These are phyloP conservation scores for Meloe dianella DNA, from an alignment of 2,888 invertebrate species.

Conservation along the genomic window DNA sequence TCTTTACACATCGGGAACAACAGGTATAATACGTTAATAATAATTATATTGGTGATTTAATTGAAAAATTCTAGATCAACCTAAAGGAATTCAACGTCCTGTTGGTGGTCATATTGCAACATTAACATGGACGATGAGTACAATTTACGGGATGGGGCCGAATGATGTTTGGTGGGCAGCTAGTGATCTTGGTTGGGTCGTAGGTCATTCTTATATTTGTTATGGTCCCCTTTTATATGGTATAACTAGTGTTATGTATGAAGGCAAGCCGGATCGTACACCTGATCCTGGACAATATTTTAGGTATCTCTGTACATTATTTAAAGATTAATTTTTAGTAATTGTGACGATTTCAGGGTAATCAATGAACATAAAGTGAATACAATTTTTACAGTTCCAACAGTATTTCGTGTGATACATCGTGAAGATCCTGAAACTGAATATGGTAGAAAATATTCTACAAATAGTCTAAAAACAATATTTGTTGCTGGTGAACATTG, in stretches of 20 bases:
- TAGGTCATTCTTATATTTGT: constrained; percentile 93
- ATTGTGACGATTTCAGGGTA: constrained; percentile 64
- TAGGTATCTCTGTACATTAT: constrained; percentile 63
- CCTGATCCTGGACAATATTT: constrained; percentile 93
- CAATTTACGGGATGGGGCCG: constrained; percentile 78
- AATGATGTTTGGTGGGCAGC: constrained; percentile 92
- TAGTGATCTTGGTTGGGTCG: constrained; percentile 91
- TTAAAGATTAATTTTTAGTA: not conserved
- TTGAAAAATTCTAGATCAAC: constrained; percentile 59
- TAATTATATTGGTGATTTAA: not conserved
- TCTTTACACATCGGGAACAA: constrained; percentile 91
- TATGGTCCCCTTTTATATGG: constrained; percentile 87
- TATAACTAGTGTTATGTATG: constrained; percentile 81
- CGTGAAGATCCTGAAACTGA: constrained; percentile 78
- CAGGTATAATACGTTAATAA: constrained; percentile 60
- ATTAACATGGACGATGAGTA: constrained; percentile 83
- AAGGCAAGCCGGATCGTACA: constrained; percentile 94
- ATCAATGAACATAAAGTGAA: constrained; percentile 87
- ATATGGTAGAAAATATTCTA: constrained; percentile 71
- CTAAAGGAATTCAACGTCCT: constrained; percentile 85
- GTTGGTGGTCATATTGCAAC: constrained; percentile 88
- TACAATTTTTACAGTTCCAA: constrained; percentile 88
- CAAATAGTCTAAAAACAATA: constrained; percentile 72
- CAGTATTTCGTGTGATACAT: constrained; percentile 84
- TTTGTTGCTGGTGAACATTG: constrained; percentile 94